Evolutionary conservation across 2,797 vertebrate genomes (phyloP).

Genomic region (Urocyon cinereoargenteus): DNA sequence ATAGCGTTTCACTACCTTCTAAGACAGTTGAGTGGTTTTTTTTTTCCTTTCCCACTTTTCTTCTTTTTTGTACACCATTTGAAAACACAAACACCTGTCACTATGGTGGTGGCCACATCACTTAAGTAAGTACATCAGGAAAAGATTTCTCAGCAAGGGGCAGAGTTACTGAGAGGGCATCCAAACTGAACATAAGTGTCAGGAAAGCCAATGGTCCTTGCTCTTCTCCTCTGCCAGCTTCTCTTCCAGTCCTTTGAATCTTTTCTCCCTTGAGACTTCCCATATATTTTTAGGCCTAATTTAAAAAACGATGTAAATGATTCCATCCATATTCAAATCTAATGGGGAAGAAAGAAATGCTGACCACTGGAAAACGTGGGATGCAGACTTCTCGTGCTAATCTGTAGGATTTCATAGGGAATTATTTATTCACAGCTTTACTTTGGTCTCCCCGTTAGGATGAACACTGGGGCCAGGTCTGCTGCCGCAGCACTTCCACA

Average conservation of each 20-base stretch:
- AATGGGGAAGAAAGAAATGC: conserved; percentile 64
- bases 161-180: neutral
- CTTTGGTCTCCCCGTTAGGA: conserved; percentile 6
- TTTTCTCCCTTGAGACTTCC: neutral
- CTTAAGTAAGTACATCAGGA: neutral
- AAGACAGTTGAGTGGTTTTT: neutral
- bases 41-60: neutral
- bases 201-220: accelerated
- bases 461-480: neutral
- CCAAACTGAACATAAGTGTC: accelerated
- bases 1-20: neutral
- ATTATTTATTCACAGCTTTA: conserved; percentile 37
- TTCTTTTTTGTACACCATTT: neutral
- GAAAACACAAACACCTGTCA: neutral
- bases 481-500: neutral
- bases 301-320: conserved; percentile 62
- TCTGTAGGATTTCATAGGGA: conserved; percentile 53
- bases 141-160: neutral
- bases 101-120: neutral
- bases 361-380: conserved; percentile 48
- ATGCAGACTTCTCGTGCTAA: neutral
- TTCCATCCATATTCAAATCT: conserved; percentile 13
- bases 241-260: neutral
- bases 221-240: accelerated
- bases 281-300: conserved; percentile 10